Base-by-base conservation (phyloP, 2,888 invertebrate genomes). In the Marronus borbonicus region DNA sequence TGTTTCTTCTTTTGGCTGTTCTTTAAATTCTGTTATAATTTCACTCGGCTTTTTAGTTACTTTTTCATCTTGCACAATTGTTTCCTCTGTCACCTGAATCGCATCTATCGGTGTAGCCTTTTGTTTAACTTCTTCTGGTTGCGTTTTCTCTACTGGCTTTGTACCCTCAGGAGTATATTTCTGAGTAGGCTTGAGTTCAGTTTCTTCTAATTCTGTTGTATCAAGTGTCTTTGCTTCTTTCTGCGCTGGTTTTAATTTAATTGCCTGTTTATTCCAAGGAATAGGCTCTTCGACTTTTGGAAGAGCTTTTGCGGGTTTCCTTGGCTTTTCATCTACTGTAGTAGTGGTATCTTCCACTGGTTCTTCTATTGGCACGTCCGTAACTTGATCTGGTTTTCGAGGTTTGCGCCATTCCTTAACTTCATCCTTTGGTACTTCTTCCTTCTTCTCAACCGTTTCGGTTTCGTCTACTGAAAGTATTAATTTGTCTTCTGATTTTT, bases 241-340 rank as follows among this genome's bases (percentile, higher is more conserved):
- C 85, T 69, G 89, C 0, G 87, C 86, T 83, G 88, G 89, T 81
- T 92, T 92, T 49, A 93, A 85, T 60, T 86, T 88, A 17, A 92
- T 89, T 80, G 90, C 90, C 86, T 94, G 92, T 84, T 94, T 90
- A 1, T 92, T 94, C 92, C 92, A 92, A 10, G 92, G 91, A 83
- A 86, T 86, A 52, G 89, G 76, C 58, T 80, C 80, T 10, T 76
- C 85, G 49, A 84, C 83, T 80, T 75, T 10, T 31, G 36, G 78
- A 60, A 28, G 52, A 39, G 39, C 8, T 36, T 62, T 62, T 75
- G 81, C 80, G 12, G 55, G 14, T 68, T 52, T 68, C 44, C 5
- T 36, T 36, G 31, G 31, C 77, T 44, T 70, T 39, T 76, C 65
- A 20, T 68, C 58, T n/a, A 69, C 36, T 52, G 10, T 17, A 17